A percentile compares a stretch with the other conserved stretches of the same genome.
These are phyloP conservation scores for Lymantria monacha DNA, from an alignment of 2,888 invertebrate species.

Conservation along the genomic window DNA sequence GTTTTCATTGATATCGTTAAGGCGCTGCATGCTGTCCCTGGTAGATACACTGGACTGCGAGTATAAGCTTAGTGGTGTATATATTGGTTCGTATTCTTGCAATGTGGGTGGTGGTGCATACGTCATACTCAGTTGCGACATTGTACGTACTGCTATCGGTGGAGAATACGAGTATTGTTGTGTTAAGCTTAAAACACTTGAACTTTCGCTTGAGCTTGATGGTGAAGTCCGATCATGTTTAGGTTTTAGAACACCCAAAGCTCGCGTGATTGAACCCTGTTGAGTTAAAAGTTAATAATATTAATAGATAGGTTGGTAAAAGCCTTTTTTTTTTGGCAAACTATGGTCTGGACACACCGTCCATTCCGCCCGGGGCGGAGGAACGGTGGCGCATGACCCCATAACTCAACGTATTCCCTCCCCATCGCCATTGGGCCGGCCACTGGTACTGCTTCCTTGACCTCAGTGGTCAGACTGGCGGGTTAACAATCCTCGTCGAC, in stretches of 20 bases:
- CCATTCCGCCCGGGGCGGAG: too few species aligned
- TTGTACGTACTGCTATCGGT: constrained; percentile 79
- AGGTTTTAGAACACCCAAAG: constrained; percentile 86
- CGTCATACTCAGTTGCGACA: constrained; percentile 82
- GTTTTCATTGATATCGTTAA: constrained; percentile 72
- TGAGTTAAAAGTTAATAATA: constrained; percentile 18
- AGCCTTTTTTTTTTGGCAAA: too few species aligned
- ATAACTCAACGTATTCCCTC: too few species aligned
- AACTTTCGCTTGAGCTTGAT: constrained; percentile 85
- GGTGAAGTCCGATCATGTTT: constrained; percentile 85
- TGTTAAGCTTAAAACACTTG: constrained; percentile 80
- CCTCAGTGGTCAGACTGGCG: too few species aligned
- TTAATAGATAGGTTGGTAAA: background rate
- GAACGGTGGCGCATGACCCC: too few species aligned
- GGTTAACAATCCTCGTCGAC: too few species aligned
- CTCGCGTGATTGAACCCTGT: constrained; percentile 89
- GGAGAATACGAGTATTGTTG: constrained; percentile 77
- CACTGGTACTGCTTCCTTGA: too few species aligned
- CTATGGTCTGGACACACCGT: too few species aligned
- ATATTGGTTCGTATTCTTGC: constrained; percentile 77
- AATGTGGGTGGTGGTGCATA: constrained; percentile 83
- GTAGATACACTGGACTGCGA: constrained; percentile 76
- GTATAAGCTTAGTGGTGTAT: constrained; percentile 72
- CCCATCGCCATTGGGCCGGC: too few species aligned
- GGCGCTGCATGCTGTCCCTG: constrained; percentile 70